Percentiles rank a stretch among this genome's conserved stretches.
Evolutionary conservation across 2,113 vertebrate species (phyloP).

Genomic region (Hydropotes inermis): DNA sequence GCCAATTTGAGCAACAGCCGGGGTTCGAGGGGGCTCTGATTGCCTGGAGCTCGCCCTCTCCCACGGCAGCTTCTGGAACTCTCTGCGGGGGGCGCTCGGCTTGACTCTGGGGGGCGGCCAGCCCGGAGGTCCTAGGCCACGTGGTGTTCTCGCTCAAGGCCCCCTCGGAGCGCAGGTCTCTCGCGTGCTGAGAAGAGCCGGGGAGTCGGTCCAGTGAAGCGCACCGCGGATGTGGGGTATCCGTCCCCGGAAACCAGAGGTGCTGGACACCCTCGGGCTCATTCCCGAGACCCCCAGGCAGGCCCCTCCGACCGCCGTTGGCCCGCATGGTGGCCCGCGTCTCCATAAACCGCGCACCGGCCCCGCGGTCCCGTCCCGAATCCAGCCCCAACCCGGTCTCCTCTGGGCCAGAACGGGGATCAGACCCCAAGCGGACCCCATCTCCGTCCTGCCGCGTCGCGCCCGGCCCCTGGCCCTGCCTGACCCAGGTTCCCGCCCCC

Average conservation of each 20-base stretch:
- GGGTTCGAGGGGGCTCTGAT: neutral
- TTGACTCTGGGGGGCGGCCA: neutral
- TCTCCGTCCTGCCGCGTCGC: neutral
- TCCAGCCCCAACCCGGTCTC: neutral
- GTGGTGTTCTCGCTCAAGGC: neutral
- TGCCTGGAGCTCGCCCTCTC: fast-evolving
- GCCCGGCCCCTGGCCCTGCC: neutral
- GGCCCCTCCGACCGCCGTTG: too few relatives aligned
- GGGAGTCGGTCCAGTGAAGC: neutral
- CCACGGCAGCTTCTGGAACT: neutral
- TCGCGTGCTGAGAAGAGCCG: neutral
- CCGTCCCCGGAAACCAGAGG: neutral
- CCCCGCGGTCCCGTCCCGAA: too few relatives aligned
- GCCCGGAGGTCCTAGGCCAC: neutral
- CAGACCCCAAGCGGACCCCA: fast-evolving
- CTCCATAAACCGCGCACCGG: neutral
- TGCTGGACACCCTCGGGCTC: neutral
- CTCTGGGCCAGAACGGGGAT: neutral
- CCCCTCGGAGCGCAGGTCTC: too few relatives aligned
- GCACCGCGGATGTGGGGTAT: fast-evolving
- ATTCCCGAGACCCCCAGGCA: neutral
- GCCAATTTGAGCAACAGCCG: neutral
- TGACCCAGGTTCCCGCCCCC: neutral
- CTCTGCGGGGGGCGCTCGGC: neutral
- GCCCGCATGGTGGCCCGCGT: neutral